Conservation (phyloP, 2,797 vertebrate genomes). For the Gadopsis marmoratus region DNA sequence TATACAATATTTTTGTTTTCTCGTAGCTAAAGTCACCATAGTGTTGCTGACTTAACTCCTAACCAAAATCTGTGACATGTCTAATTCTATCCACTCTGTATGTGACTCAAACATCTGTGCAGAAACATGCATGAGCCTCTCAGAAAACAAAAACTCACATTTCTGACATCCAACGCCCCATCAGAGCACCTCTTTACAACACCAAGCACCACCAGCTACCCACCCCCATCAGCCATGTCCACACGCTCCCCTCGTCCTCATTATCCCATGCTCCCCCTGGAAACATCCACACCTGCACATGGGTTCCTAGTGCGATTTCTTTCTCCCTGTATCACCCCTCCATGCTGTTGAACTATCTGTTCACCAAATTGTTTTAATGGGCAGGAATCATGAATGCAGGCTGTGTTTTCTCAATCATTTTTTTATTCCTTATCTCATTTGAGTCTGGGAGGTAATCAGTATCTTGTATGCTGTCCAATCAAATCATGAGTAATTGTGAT, state of each 20-base stretch:
- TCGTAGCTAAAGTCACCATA: neutral
- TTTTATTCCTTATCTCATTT: slow-evolving; percentile 21
- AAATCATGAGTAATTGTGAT: slow-evolving; percentile 28
- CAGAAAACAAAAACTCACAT: slow-evolving; percentile 15
- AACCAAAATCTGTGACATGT: slow-evolving; percentile 37
- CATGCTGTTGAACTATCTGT: slow-evolving; percentile 71
- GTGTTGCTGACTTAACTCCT: slow-evolving; percentile 13
- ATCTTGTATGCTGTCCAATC: slow-evolving; percentile 29
- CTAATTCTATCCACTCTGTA: slow-evolving; percentile 52
- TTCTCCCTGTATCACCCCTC: slow-evolving; percentile 16
- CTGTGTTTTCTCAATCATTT: slow-evolving; percentile 46
- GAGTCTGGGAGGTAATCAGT: slow-evolving; percentile 58
- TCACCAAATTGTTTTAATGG: slow-evolving; percentile 66
- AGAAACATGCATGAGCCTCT: slow-evolving; percentile 61
- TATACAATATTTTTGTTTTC: slow-evolving; percentile 9
- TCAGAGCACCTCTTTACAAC: slow-evolving; percentile 80
- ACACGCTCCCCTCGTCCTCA: slow-evolving; percentile 60
- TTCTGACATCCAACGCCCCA: slow-evolving; percentile 68
- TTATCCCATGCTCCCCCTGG: slow-evolving; percentile 75
- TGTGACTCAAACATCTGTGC: slow-evolving; percentile 42
- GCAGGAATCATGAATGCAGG: slow-evolving; percentile 64
- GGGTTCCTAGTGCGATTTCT: slow-evolving; percentile 70
- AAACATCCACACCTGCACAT: slow-evolving; percentile 85
- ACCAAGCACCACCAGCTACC: slow-evolving; percentile 55
- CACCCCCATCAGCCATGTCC: slow-evolving; percentile 66